A percentile compares a stretch with the other conserved stretches of the same genome.
Evolutionary conservation across 2,888 invertebrate species (phyloP).

Genomic region (Ophion obscuratus): DNA sequence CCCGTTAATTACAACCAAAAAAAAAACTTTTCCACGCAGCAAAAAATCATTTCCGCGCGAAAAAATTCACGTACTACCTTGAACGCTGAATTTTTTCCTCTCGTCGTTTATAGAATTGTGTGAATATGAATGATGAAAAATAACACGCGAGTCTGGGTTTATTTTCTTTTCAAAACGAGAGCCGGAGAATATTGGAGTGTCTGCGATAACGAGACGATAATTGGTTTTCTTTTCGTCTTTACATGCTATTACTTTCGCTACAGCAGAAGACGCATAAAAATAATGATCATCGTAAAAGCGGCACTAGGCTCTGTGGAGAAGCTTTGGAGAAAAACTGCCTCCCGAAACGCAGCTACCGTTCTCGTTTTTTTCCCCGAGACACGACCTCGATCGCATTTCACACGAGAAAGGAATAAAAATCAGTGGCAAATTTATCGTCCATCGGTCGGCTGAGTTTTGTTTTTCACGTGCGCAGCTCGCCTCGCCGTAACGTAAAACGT

Average conservation of each 20-base stretch:
- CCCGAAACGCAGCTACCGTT: background rate
- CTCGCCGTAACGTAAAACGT: constrained; percentile 1
- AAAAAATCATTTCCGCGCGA: background rate
- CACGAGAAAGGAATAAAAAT: constrained; percentile 16
- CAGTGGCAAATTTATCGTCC: constrained; percentile 36
- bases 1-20: too few species aligned
- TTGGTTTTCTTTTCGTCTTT: constrained; percentile 17
- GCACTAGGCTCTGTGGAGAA: background rate
- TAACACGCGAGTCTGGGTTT: background rate
- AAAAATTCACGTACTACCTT: background rate
- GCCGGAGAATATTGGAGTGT: constrained; percentile 1
- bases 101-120: too few species aligned
- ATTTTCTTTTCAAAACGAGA: background rate
- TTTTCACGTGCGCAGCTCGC: background rate
- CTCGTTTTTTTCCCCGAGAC: background rate
- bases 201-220: constrained; percentile 58
- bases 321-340: constrained; percentile 9
- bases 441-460: constrained; percentile 14
- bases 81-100: background rate
- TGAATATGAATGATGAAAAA: background rate
- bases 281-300: constrained; percentile 27
- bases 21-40: background rate
- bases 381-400: constrained; percentile 6
- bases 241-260: background rate
- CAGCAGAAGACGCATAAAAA: constrained; percentile 3